Evolutionary conservation across 2,797 vertebrate genomes (phyloP).

Genomic region (Pyrocephalus nanus): DNA sequence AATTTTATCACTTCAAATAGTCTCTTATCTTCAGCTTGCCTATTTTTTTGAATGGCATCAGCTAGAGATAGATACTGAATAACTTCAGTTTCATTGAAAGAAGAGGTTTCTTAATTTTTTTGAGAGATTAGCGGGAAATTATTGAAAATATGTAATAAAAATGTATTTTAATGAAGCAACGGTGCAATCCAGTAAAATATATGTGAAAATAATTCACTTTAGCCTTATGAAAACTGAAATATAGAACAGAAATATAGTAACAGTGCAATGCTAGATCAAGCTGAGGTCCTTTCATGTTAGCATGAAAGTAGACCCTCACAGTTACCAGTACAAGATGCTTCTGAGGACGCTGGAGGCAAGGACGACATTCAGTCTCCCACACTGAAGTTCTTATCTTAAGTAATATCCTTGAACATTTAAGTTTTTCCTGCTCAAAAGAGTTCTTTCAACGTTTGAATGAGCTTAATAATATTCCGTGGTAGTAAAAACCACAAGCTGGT

Average conservation of each 20-base stretch:
- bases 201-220: neutral
- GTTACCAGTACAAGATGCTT: neutral
- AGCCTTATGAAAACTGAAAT: neutral
- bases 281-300: neutral
- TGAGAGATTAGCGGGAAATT: neutral
- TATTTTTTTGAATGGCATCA: neutral
- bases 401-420: neutral
- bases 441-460: neutral
- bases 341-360: neutral
- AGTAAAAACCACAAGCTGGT: neutral
- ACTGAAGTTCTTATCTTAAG: neutral
- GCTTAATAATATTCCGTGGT: neutral
- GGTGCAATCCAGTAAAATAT: neutral
- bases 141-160: neutral
- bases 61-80: neutral
- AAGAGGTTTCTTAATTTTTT: neutral
- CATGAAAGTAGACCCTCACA: neutral
- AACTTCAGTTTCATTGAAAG: neutral
- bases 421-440: neutral
- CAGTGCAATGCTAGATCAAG: neutral
- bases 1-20: neutral
- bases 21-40: neutral
- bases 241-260: neutral
- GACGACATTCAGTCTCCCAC: neutral
- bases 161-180: neutral